Base-by-base conservation (phyloP, 1,140 invertebrate species). In the Pararge aegeria region DNA sequence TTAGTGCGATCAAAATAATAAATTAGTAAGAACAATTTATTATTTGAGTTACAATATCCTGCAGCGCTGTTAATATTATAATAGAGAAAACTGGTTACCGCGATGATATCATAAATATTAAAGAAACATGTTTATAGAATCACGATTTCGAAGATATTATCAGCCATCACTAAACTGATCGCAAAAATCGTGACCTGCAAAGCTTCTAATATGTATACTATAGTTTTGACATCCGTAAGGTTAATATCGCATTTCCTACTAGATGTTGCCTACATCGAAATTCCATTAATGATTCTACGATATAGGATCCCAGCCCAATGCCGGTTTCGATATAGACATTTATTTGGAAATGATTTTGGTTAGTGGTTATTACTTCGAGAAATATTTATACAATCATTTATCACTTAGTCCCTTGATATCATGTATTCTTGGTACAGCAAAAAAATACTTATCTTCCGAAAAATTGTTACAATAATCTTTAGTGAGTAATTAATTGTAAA, bases 241-340 rank as follows among this genome's bases (percentile, higher is more conserved):
- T 38, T 46, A 18, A 37, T 42, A 46, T 21, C 38, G 57, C 38
- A 21, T n/a, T 54, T 61, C 58, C 30, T 61, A 52, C 49, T 18
- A 7, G 9, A 29, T 49, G 6, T 49, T 16, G 52, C 49, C 21
- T 49, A 52, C 55, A 65, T 68, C 61, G 61, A 58, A 67, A 67
- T 55, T 58, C 61, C 51, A 56, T 70, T 70, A 62, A 46, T 49
- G 53, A 54, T 58, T 53, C 46, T 44, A 55, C 15, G 19, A 48
- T 64, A 50, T 64, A 42, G 20, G 20, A n/a, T n/a, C 5, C n/a
- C 5, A 24, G 44, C 3, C 5, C 2, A n/a, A n/a, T n/a, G n/a
- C n/a, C n/a, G n/a, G n/a, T n/a, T n/a, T n/a, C n/a, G n/a, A n/a
- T n/a, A n/a, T n/a, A n/a, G n/a, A n/a, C n/a, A n/a, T n/a, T n/a